Base-by-base conservation (phyloP, 1,140 invertebrate species). In the Plodia interpunctella region DNA sequence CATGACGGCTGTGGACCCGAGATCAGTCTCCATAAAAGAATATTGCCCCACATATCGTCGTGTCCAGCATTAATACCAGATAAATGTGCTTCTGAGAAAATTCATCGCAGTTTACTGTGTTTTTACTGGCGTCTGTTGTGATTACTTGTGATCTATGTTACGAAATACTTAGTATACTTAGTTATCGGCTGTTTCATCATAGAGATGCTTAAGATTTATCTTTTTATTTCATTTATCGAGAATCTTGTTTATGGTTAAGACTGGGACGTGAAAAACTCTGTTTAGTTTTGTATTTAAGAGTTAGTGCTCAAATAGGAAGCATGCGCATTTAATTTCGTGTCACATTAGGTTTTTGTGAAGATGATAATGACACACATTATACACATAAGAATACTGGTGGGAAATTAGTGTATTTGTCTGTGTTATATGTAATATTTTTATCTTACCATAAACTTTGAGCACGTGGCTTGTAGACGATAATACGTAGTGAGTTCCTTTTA, bases 111-210 rank as follows among this genome's bases (percentile, higher is more conserved):
- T 6, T 44, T 38, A 38, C 13, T 5, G 11, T 2, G 8, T 38
- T 44, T 44, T 44, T 44, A n/a, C 6, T n/a, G 38, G 38, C 38
- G 30, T 10, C 30, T 15, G 32, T 44, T 44, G 38, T 44, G n/a
- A n/a, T n/a, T n/a, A n/a, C n/a, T n/a, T n/a, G n/a, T n/a, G 38
- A 44, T 44, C 38, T 35, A 35, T 35, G 32, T 35, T 35, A 35
- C n/a, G 38, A 44, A 44, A 44, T 44, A 44, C 2, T 13, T 5
- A n/a, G 30, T 15, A 6, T 25, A 25, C 6, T 3, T 2, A 5
- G 9, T 44, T 44, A 44, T 44, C 38, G 1, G 15, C 6, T 2
- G 13, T 44, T 44, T 15, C 38, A 44, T 15, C 38, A 15, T 15
- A 44, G 2, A 5, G 38, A 44, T 44, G 15, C 5, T 44, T 15